phyloP scores from a whole-genome alignment of 2,797 vertebrate species.

The Calcarius lapponicus region DNA sequence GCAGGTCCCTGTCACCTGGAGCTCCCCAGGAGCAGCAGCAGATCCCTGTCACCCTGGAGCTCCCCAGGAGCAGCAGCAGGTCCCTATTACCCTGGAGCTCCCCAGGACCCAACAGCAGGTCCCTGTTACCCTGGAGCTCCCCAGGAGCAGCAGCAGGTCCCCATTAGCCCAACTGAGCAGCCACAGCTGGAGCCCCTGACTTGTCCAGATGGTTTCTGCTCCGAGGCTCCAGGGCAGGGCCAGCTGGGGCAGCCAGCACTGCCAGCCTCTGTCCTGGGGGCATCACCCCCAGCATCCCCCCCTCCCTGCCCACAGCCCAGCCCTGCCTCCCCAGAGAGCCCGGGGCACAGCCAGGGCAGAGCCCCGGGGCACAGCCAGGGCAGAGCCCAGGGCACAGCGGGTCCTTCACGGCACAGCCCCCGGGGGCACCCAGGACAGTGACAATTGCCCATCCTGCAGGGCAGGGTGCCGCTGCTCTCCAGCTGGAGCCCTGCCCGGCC shows the following conservation, averaged over 20 bases:
- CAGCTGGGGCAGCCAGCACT: neutral
- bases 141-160: too few species aligned
- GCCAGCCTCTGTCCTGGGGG: rapidly evolving
- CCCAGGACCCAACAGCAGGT: rapidly evolving
- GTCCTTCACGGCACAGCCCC: rapidly evolving
- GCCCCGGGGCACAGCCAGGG: neutral
- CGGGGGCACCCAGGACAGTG: neutral
- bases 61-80: neutral
- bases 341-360: too few species aligned
- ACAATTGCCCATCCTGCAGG: neutral
- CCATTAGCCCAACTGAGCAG: too few species aligned
- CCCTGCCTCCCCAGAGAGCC: neutral
- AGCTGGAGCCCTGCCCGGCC: neutral
- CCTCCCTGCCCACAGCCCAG: rapidly evolving
- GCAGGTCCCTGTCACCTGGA: rapidly evolving
- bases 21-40: neutral
- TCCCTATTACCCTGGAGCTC: too few species aligned
- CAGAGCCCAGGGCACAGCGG: too few species aligned
- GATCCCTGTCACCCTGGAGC: neutral
- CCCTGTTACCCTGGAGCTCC: neutral
- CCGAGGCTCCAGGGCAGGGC: rapidly evolving
- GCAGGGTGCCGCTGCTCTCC: neutral
- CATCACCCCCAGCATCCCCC: rapidly evolving
- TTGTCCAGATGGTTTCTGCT: neutral
- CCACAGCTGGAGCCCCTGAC: too few species aligned